These are phyloP conservation scores for Microcaecilia unicolor DNA, from an alignment of 2,797 vertebrate species.

Conservation along the genomic window DNA sequence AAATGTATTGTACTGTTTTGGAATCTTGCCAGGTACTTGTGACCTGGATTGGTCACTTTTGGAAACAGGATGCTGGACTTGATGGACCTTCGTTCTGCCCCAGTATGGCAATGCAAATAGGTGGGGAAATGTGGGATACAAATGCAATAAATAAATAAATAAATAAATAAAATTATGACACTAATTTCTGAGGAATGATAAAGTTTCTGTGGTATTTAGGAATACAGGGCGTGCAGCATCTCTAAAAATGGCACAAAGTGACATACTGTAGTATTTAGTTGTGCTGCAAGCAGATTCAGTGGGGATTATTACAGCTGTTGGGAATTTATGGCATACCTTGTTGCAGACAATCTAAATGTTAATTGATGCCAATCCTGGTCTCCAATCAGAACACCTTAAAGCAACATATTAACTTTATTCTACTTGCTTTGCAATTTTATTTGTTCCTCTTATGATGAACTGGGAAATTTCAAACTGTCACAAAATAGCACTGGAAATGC, in stretches of 20 bases:
- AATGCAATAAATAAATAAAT: too few relatives aligned
- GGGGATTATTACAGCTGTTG: constrained; percentile 11
- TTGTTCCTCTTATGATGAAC: constrained; percentile 16
- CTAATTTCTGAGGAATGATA: too few relatives aligned
- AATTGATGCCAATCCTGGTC: constrained; percentile 20
- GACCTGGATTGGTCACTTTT: too few relatives aligned
- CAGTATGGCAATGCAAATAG: too few relatives aligned
- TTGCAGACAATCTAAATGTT: constrained; percentile 33
- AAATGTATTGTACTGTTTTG: too few relatives aligned
- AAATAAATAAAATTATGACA: too few relatives aligned
- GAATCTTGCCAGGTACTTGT: too few relatives aligned
- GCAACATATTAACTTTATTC: constrained; percentile 9
- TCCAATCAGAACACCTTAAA: constrained; percentile 20
- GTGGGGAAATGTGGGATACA: too few relatives aligned
- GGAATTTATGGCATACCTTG: constrained; percentile 23
- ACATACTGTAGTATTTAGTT: background rate
- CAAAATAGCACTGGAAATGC: background rate
- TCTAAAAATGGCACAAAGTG: background rate
- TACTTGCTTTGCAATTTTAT: constrained; percentile 13
- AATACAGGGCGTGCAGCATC: background rate
- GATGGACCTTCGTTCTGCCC: too few relatives aligned
- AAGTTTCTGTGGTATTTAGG: too few relatives aligned
- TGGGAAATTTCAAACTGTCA: constrained; percentile 5
- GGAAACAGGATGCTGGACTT: too few relatives aligned
- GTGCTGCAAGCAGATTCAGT: constrained; percentile 7